phyloP scores from a whole-genome alignment of 2,888 invertebrate genomes.

The Eudemis profundana region DNA sequence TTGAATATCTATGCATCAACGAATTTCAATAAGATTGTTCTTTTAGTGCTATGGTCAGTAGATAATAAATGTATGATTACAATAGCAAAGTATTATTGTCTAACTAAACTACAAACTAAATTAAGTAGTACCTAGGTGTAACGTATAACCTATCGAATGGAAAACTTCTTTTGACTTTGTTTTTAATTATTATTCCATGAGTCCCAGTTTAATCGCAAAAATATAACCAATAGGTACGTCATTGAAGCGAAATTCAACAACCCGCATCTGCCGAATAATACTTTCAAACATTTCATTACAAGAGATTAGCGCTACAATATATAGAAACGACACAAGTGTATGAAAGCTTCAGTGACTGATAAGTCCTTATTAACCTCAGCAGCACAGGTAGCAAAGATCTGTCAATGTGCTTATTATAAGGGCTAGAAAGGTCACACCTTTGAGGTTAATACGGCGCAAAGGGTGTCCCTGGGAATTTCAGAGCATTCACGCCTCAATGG shows the following conservation, averaged over 20 bases:
- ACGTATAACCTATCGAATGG: too few species aligned
- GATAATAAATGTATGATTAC: too few species aligned
- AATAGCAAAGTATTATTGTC: too few species aligned
- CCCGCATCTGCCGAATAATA: constrained; percentile 31
- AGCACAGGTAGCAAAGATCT: constrained; percentile 61
- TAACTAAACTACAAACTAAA: too few species aligned
- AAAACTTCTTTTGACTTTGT: too few species aligned
- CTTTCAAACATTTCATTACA: constrained; percentile 33
- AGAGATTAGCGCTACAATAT: constrained; percentile 18
- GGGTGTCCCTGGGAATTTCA: constrained; percentile 70
- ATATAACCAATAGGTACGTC: constrained; percentile 3
- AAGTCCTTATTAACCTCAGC: constrained; percentile 20
- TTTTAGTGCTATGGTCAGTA: too few species aligned
- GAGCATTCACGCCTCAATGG: constrained; percentile 74
- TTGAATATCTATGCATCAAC: background rate
- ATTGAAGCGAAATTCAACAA: constrained; percentile 30
- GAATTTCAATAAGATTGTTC: background rate
- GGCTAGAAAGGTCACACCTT: constrained; percentile 67
- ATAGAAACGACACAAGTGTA: background rate
- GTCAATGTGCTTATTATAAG: constrained; percentile 64
- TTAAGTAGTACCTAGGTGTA: too few species aligned
- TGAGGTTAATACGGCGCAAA: constrained; percentile 51
- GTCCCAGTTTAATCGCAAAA: too few species aligned
- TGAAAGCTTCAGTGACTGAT: constrained; percentile 1
- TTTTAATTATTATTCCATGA: too few species aligned